These are phyloP conservation scores for Caenorhabditis elegans DNA, from an alignment of 1,140 invertebrate genomes.

Conservation along the genomic window WBcel235 BX284602.5:7634501-7635000, in stretches of 20 bases:
- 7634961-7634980: too few relatives aligned
- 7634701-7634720: background rate
- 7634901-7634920: too few relatives aligned
- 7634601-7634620: too few relatives aligned
- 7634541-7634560: slow-evolving; percentile 8
- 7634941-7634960: too few relatives aligned
- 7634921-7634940: too few relatives aligned
- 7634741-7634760: background rate
- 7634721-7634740: background rate
- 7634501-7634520: background rate
- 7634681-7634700: background rate
- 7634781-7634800: background rate
- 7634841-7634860: background rate
- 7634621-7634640: background rate
- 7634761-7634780: background rate
- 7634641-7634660: background rate
- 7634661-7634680: background rate
- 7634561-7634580: background rate
- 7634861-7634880: background rate
- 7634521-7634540: background rate
- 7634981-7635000: too few relatives aligned
- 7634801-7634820: background rate
- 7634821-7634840: background rate
- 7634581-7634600: background rate
- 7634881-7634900: too few relatives aligned